Evolutionary conservation across 2,888 invertebrate species (phyloP), one percentile per base, ranked within the genome.

Genomic region (Erebia epiphron): DNA sequence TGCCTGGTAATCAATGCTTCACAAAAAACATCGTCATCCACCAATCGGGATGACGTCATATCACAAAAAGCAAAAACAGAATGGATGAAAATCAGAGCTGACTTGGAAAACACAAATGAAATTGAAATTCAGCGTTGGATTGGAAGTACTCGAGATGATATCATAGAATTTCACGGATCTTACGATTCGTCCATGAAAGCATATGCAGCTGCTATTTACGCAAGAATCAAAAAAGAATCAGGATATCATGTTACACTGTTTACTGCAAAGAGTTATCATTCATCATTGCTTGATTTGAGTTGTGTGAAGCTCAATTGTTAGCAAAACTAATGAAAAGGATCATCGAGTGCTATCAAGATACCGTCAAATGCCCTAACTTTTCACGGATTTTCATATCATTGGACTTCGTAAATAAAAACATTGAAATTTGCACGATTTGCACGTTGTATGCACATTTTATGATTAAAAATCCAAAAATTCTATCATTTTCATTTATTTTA

Each of bases 291-390:
- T 46, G 50, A n/a, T 50, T 50, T 14, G 50, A 50, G 50, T 7
- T 50, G n/a, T 50, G 50, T n/a, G 50, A n/a, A n/a, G 50, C 50
- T 50, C 50, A 50, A n/a, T n/a, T 50, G 14, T 50, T 50, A n/a
- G 50, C 50, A 4, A 50, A 50, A 50, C n/a, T 50, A n/a, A 50
- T 50, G 50, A 50, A 50, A 2, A 50, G n/a, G 50, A n/a, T 50
- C 14, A 50, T 50, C n/a, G 50, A 50, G 7, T 50, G 50, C n/a
- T 50, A 50, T 50, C 14, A 50, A 50, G 50, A 50, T n/a, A n/a
- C n/a, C n/a, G n/a, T n/a, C n/a, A n/a, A n/a, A n/a, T n/a, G n/a
- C n/a, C n/a, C n/a, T n/a, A n/a, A n/a, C n/a, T n/a, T n/a, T n/a
- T n/a, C n/a, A n/a, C n/a, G n/a, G n/a, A n/a, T n/a, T n/a, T n/a